These are phyloP conservation scores for Acipenser transmontanus DNA, from an alignment of 2,797 vertebrate genomes.

Conservation along the genomic window DNA sequence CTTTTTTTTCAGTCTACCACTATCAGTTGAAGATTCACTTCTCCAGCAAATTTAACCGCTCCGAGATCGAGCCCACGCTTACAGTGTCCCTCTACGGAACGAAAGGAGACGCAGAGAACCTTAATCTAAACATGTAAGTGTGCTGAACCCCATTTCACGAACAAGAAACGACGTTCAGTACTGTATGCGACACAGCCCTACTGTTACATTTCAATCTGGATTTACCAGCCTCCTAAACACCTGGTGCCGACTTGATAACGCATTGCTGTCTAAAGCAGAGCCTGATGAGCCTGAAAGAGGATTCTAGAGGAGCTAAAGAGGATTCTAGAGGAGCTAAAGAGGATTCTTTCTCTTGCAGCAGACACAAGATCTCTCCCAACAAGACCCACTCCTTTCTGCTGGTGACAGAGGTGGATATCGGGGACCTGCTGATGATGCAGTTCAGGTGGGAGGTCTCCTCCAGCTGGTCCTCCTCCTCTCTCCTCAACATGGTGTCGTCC, in stretches of 20 bases:
- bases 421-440: conserved; percentile 61
- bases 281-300: too few species aligned
- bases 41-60: conserved; percentile 43
- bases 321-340: too few species aligned
- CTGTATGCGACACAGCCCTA: not conserved
- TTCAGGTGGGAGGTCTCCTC: conserved; percentile 56
- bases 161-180: not conserved
- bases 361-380: conserved; percentile 52
- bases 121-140: conserved; percentile 60
- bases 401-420: conserved; percentile 61
- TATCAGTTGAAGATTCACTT: conserved; percentile 72
- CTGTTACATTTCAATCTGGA: not conserved
- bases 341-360: conserved; percentile 33
- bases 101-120: conserved; percentile 51
- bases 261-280: too few species aligned
- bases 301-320: too few species aligned
- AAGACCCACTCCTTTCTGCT: conserved; percentile 63
- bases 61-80: conserved; percentile 49
- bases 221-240: not conserved
- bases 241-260: too few species aligned
- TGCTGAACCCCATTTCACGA: conserved; percentile 11
- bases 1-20: conserved; percentile 54
- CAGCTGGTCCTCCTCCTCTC: conserved; percentile 48
- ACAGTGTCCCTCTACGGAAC: conserved; percentile 57
- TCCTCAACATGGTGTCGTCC: conserved; percentile 52